These are phyloP conservation scores for Argyrosomus japonicus DNA, from an alignment of 2,113 vertebrate species.

Conservation along the genomic window DNA sequence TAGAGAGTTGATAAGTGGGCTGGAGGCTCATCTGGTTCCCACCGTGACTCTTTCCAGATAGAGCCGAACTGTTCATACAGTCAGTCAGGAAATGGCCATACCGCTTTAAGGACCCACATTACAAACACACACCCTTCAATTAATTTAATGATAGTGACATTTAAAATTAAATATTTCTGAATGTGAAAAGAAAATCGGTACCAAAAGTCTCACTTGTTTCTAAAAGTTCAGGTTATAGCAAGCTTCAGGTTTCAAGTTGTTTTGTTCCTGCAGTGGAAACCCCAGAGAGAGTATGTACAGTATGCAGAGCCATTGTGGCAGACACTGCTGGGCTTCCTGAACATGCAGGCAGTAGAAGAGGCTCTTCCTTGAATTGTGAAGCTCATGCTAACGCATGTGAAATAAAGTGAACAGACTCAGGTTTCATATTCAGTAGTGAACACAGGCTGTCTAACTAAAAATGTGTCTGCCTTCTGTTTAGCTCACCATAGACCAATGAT, in stretches of 20 bases:
- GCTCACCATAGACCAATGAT: not conserved
- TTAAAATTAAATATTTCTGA: not conserved
- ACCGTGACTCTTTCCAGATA: not conserved
- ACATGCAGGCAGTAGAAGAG: constrained; percentile 90
- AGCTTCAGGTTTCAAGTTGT: not conserved
- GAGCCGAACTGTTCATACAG: not conserved
- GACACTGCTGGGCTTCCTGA: constrained; percentile 90
- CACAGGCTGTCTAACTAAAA: not conserved
- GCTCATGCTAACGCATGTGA: constrained; percentile 86
- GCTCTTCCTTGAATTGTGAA: constrained; percentile 86
- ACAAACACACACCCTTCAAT: not conserved
- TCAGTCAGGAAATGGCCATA: too few species aligned
- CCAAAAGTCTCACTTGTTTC: not conserved
- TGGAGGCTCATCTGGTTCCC: not conserved
- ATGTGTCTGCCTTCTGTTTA: constrained; percentile 11
- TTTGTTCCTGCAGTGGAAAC: constrained; percentile 9
- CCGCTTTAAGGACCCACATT: not conserved
- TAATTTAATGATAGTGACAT: not conserved
- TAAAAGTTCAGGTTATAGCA: not conserved
- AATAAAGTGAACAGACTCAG: constrained; percentile 86
- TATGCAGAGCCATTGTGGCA: constrained; percentile 87
- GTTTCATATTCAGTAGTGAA: constrained; percentile 54
- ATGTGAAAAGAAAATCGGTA: not conserved
- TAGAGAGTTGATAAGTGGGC: not conserved
- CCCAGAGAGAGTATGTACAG: constrained; percentile 78